Conservation (phyloP, 2,888 invertebrate species). For the Molorchus minor region DNA sequence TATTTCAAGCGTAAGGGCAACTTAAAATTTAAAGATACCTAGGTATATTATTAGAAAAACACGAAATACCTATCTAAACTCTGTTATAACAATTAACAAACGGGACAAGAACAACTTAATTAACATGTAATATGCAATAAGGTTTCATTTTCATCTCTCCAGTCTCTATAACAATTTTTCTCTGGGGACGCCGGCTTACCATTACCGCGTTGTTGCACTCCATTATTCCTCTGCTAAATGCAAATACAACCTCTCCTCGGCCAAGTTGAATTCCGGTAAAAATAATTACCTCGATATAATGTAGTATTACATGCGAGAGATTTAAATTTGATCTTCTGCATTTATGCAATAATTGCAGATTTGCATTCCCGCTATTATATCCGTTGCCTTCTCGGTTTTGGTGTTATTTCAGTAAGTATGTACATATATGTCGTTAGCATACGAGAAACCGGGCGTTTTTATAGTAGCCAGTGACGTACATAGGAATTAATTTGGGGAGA, state of each 20-base stretch:
- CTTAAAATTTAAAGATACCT: too few species aligned
- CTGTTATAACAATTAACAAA: conserved; percentile 10
- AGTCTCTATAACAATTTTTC: conserved; percentile 7
- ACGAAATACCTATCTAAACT: too few species aligned
- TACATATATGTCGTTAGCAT: too few species aligned
- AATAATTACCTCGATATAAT: conserved; percentile 24
- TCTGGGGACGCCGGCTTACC: neutral
- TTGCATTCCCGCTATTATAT: conserved; percentile 19
- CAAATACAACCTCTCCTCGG: conserved; percentile 18
- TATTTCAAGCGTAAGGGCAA: too few species aligned
- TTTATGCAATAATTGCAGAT: conserved; percentile 21
- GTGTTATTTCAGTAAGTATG: neutral
- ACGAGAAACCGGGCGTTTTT: too few species aligned
- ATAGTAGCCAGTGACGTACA: too few species aligned
- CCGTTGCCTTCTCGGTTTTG: neutral
- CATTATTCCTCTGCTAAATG: conserved; percentile 20
- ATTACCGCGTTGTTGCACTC: conserved; percentile 19
- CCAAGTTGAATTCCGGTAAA: conserved; percentile 15
- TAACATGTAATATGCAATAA: conserved; percentile 16
- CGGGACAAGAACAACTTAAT: neutral
- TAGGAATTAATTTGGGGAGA: too few species aligned
- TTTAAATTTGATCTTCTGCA: conserved; percentile 13
- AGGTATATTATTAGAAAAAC: too few species aligned
- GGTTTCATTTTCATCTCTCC: conserved; percentile 1
- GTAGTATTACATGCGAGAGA: conserved; percentile 17